phyloP scores from a whole-genome alignment of 23 tunicate species.

The Corella eumyota region DNA sequence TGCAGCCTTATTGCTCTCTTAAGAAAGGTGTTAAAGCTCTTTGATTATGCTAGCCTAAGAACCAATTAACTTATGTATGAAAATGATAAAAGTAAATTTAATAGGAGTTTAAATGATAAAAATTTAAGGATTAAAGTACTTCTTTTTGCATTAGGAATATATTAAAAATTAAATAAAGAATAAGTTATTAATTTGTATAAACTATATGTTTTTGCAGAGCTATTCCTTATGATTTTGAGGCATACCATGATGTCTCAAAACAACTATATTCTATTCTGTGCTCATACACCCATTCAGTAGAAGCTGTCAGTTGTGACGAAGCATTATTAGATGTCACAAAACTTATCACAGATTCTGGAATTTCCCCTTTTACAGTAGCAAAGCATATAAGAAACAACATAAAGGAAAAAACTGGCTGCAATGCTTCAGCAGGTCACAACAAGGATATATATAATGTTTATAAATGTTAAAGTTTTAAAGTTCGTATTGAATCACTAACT shows the following conservation, averaged over 20 bases:
- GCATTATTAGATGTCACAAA: constrained; percentile 59
- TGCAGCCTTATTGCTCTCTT: too few relatives aligned
- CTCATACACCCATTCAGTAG: constrained; percentile 55
- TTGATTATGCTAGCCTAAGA: too few relatives aligned
- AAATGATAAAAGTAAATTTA: too few relatives aligned
- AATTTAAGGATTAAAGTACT: too few relatives aligned
- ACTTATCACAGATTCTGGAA: constrained; percentile 24
- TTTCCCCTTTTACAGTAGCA: constrained; percentile 29
- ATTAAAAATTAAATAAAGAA: too few relatives aligned
- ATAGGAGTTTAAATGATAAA: too few relatives aligned
- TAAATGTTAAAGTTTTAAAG: too few relatives aligned
- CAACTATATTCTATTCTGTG: constrained; percentile 45
- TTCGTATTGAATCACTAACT: too few relatives aligned
- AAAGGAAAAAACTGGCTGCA: constrained; percentile 61
- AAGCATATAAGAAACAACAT: constrained; percentile 26
- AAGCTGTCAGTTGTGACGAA: constrained; percentile 96
- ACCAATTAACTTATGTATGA: too few relatives aligned
- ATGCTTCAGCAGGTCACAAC: constrained; percentile 83
- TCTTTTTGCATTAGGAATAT: too few relatives aligned
- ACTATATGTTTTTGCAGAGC: constrained; percentile 20
- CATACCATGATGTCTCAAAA: constrained; percentile 51
- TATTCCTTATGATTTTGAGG: constrained; percentile 91
- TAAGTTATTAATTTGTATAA: too few relatives aligned
- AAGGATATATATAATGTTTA: neutral
- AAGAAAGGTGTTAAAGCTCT: too few relatives aligned